Conservation (phyloP, 1,140 invertebrate species). For the Polypedilum vanderplanki region DNA sequence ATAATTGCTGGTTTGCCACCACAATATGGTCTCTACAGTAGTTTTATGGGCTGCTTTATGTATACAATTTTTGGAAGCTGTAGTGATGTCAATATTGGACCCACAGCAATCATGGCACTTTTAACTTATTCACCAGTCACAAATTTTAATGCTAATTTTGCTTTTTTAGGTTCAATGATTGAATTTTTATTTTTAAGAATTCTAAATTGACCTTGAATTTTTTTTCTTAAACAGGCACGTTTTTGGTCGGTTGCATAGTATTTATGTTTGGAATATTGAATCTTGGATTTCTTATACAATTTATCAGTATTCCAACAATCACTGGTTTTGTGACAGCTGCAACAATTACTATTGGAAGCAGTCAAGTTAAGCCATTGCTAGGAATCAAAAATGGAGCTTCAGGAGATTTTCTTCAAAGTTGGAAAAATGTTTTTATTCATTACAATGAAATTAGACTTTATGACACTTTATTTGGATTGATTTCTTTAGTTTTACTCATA, state of each 20-base stretch:
- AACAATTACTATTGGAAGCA: constrained; percentile 76
- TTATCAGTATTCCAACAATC: constrained; percentile 83
- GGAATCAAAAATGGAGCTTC: constrained; percentile 54
- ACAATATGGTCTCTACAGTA: constrained; percentile 37
- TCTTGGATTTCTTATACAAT: constrained; percentile 81
- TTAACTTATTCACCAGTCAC: constrained; percentile 62
- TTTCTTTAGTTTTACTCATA: constrained; percentile 52
- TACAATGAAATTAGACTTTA: constrained; percentile 45
- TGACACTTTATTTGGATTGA: constrained; percentile 52
- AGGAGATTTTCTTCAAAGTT: constrained; percentile 51
- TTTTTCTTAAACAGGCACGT: constrained; percentile 50
- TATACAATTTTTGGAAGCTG: constrained; percentile 81
- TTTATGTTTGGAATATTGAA: constrained; percentile 65
- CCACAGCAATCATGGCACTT: constrained; percentile 73
- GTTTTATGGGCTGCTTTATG: constrained; percentile 56
- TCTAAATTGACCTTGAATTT: neutral
- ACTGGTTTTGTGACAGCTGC: constrained; percentile 85
- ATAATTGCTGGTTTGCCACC: constrained; percentile 59
- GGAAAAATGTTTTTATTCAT: constrained; percentile 49
- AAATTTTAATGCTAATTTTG: constrained; percentile 60
- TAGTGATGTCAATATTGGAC: constrained; percentile 52
- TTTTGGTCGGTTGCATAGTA: constrained; percentile 65
- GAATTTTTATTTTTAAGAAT: constrained; percentile 52
- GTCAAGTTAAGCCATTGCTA: constrained; percentile 72
- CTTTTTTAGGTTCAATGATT: constrained; percentile 68